Percentiles rank a stretch among this genome's conserved stretches.
Conservation (phyloP, 92 coral and sea anemone genomes). For the Porites cylindrica region DNA sequence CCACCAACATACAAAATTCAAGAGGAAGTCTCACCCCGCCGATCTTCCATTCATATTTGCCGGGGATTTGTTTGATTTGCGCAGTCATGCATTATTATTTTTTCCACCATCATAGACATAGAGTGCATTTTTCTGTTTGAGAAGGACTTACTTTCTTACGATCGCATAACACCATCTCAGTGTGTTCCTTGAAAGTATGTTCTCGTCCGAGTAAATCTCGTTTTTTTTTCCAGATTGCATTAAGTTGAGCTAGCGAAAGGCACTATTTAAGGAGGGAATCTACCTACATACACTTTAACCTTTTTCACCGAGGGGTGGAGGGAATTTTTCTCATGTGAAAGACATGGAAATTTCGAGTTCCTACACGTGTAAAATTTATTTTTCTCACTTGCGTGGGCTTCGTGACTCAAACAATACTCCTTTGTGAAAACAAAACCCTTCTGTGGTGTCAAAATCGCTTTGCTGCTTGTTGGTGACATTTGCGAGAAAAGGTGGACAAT, state of each 20-base stretch:
- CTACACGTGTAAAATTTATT: neutral
- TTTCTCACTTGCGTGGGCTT: neutral
- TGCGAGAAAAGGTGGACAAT: too few relatives aligned
- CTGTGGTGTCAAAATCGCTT: neutral
- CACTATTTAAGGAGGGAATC: too few relatives aligned
- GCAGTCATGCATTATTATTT: neutral
- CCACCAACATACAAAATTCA: neutral
- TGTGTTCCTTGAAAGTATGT: too few relatives aligned
- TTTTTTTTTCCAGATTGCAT: neutral
- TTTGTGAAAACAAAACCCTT: conserved; percentile 28
- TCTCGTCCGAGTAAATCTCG: neutral
- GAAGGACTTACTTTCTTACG: too few relatives aligned
- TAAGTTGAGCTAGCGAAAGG: neutral
- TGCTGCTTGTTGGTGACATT: neutral
- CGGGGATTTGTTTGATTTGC: neutral
- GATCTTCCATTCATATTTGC: neutral
- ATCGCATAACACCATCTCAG: too few relatives aligned
- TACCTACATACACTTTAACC: too few relatives aligned
- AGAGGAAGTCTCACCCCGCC: neutral
- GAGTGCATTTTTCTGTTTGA: too few relatives aligned
- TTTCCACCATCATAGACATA: neutral
- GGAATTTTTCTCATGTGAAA: neutral
- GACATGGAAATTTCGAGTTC: neutral
- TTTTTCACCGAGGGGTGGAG: too few relatives aligned
- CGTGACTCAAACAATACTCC: conserved; percentile 21